Base-by-base conservation (phyloP, 2,113 vertebrate species). In the Sardina pilchardus region DNA sequence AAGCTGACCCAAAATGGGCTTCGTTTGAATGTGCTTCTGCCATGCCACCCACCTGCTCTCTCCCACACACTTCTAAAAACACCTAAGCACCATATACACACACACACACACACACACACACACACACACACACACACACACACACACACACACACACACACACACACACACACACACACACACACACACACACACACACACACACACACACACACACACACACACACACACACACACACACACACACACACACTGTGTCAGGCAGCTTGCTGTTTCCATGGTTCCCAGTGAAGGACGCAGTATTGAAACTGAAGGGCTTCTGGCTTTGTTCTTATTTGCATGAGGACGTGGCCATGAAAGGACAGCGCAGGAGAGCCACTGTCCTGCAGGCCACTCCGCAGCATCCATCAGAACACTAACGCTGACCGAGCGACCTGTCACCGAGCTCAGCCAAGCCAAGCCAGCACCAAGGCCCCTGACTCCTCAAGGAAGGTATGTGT, bases 221-320 rank as follows among this genome's bases (percentile, higher is more conserved):
- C 50, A 53, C 50, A 53, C 48, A 53, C 50, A 50, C 8, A 50
- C 48, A 50, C 48, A 14, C 16, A 17, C 48, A 50, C 48, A 50
- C 48, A 50, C 48, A 50, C 48, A 14, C 48, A 14, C 48, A 50
- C 48, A 50, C 48, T 10, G 6, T 34, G 63, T 26, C 14, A 71
- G 63, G 63, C 63, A 71, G 63, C 10, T 71, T 71, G 63, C 63
- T 30, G 63, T 71, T 71, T 71, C 63, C 63, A 71, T 71, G 63
- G 63, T 71, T 71, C 63, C 63, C 63, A 10, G 2, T 30, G 63
- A 34, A 71, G 63, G 26, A 26, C 26, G 16, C 63, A 14, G 26
- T 71, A 12, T 71, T 71, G 30, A 71, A 71, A 71, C 63, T 71
- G 16, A 71, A 71, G 3, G 3, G 63, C 63, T 16, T 71, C 1